Evolutionary conservation across 2,888 invertebrate species (phyloP), one percentile per base, ranked within the genome.

Genomic region (Lordiphosa andalusiaca): DNA sequence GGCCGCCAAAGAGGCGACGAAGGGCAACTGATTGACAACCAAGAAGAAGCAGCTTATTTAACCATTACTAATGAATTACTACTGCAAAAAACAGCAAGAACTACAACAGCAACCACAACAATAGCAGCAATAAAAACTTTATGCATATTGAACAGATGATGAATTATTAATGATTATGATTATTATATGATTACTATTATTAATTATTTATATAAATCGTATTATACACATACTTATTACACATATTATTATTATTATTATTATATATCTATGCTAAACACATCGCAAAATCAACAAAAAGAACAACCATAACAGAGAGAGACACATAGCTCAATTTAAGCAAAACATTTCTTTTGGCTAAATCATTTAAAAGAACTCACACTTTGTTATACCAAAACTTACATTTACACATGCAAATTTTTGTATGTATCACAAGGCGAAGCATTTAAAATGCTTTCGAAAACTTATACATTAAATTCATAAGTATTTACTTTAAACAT

Each of bases 1-100:
- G 92, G 98, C 98, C 73, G 98, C 98, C 57, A 98, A 98, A 91
- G 97, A 97, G 89, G 96, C 96, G 71, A 94, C 96, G 60, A 96
- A 96, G 91, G 94, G 94, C 84, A 95, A 95, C 93, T 95, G 94
- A 88, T 87, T 75, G 73, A 86, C 85, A 84, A 83, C 81, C 69
- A 76, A 82, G 72, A 83, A 81, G 67, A 70, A 83, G 56, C 63
- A 67, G 69, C 69, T 78, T 72, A 81, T 81, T 81, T 78, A 78
- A 81, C 77, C 77, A 81, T 77, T 78, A 78, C 81, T 78, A 68
- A 70, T 78, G 65, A 78, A 81, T 72, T 81, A 74, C 58, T 81
- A 74, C 74, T 74, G 70, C 68, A 77, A 67, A 44, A 77, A 65
- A 57, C 81, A 81, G 48, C 74, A 72, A 51, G 67, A 80, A 51